Evolutionary conservation across 23 tunicate species (phyloP), one percentile per base, ranked within the genome.

Genomic region (Styela clava): DNA sequence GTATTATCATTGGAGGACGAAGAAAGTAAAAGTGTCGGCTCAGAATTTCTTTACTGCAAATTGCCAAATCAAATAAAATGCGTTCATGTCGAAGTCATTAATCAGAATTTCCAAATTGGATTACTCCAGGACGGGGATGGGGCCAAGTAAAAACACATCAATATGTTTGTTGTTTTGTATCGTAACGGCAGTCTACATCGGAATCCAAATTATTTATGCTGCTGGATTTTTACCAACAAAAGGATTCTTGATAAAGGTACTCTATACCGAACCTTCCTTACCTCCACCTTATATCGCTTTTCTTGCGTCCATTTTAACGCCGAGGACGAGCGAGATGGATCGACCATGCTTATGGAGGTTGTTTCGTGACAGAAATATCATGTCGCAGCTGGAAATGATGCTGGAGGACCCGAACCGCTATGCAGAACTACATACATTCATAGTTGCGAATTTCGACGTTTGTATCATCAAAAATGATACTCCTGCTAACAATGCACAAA

Each of bases 271-370:
- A 28, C 61, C 61, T 5, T 16, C 29, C 12, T 23, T 31, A 24
- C 1, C 33, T 27, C 52, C 62, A 0, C 83, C 83, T 7, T 79
- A 79, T 32, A 79, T 79, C 24, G 62, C 83, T 12, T 79, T 79
- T 63, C 44, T 79, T n/a, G 72, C 83, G 51, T 79, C 83, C 24
- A 22, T 79, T 24, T 27, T 79, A n/a, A 79, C 83, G 26, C 72
- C 63, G 24, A 35, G 27, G 12, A 35, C 71, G 5, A 62, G 72
- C n/a, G 1, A 28, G 5, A 79, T 79, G 33, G 72, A 79, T 24
- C 62, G 34, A 68, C 68, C 62, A 52, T 79, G 83, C 72, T 24
- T 79, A 34, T 79, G 83, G 83, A 79, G 22, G 23, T 29, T 79
- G 19, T 63, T 52, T 1, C 18, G 72, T 23, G 63, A 79, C 72